Conservation (phyloP, 2,113 vertebrate genomes). For the Nerophis lumbriciformis region DNA sequence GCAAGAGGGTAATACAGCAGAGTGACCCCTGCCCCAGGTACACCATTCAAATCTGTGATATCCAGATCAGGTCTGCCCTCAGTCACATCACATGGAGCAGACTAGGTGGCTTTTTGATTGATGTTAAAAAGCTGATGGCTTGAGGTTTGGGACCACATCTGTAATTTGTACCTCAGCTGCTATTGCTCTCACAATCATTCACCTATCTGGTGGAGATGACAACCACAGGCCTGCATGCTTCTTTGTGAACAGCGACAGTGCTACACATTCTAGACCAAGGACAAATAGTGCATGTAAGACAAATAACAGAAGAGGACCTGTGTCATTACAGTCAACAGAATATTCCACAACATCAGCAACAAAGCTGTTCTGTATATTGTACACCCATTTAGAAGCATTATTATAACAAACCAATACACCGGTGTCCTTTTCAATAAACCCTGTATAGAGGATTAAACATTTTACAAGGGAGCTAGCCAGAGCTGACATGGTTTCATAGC, state of each 20-base stretch:
- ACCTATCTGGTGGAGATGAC: conserved; percentile 1
- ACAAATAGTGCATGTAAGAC: background rate
- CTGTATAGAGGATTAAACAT: conserved; percentile 43
- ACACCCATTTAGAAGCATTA: conserved; percentile 2
- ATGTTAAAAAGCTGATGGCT: conserved; percentile 43
- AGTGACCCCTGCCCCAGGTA: conserved; percentile 30
- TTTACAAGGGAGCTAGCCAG: conserved; percentile 33
- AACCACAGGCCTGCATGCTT: conserved; percentile 24
- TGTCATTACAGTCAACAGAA: too few species aligned
- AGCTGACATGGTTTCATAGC: conserved; percentile 33
- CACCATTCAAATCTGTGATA: conserved; percentile 24
- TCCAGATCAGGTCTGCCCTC: conserved; percentile 17
- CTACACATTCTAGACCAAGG: conserved; percentile 4
- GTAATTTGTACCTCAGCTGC: conserved; percentile 35
- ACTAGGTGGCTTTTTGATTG: conserved; percentile 34
- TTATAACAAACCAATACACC: conserved; percentile 21
- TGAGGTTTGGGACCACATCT: conserved; percentile 46
- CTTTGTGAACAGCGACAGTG: conserved; percentile 7
- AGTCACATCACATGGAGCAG: conserved; percentile 10
- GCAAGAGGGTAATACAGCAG: conserved; percentile 39
- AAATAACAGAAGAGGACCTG: background rate
- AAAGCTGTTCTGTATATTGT: background rate
- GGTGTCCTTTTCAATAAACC: conserved; percentile 47
- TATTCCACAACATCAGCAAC: conserved; percentile 13
- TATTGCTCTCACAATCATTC: conserved; percentile 10